Evolutionary conservation across 1,140 invertebrate species (phyloP).

Genomic region (Drosophila auraria): DNA sequence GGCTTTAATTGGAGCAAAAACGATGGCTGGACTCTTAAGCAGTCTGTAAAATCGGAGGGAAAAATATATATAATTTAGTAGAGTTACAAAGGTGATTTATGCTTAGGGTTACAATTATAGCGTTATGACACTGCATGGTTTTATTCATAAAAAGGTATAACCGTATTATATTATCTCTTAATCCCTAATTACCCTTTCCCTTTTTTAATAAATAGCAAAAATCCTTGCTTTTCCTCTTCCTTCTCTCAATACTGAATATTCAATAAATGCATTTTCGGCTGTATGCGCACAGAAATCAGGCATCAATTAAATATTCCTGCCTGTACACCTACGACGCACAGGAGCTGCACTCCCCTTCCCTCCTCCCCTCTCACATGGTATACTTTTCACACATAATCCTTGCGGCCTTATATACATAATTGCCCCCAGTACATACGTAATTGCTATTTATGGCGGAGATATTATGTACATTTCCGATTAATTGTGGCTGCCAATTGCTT

Average conservation of each 20-base stretch:
- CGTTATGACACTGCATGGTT: too few relatives aligned
- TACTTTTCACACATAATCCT: conserved; percentile 47
- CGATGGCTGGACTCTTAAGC: conserved; percentile 11
- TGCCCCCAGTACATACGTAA: conserved; percentile 17
- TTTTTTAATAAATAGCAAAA: not conserved
- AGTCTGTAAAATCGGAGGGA: not conserved
- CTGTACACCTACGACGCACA: conserved; percentile 48
- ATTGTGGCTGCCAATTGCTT: conserved; percentile 30
- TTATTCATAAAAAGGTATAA: too few relatives aligned
- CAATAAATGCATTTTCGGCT: conserved; percentile 62
- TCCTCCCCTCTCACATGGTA: conserved; percentile 11
- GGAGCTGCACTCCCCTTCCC: not conserved
- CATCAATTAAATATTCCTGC: conserved; percentile 64
- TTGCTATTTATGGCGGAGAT: conserved; percentile 40
- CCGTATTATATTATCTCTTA: too few relatives aligned
- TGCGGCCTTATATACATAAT: conserved; percentile 19
- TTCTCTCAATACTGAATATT: conserved; percentile 24
- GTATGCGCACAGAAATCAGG: conserved; percentile 11
- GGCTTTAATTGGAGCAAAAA: not conserved
- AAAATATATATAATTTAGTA: not conserved
- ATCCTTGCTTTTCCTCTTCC: not conserved
- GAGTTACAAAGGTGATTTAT: too few relatives aligned
- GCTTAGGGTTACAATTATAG: too few relatives aligned
- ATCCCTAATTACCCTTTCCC: too few relatives aligned
- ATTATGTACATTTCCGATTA: conserved; percentile 34